phyloP scores from a whole-genome alignment of 2,113 vertebrate genomes.

The Ochotona curzoniae region DNA sequence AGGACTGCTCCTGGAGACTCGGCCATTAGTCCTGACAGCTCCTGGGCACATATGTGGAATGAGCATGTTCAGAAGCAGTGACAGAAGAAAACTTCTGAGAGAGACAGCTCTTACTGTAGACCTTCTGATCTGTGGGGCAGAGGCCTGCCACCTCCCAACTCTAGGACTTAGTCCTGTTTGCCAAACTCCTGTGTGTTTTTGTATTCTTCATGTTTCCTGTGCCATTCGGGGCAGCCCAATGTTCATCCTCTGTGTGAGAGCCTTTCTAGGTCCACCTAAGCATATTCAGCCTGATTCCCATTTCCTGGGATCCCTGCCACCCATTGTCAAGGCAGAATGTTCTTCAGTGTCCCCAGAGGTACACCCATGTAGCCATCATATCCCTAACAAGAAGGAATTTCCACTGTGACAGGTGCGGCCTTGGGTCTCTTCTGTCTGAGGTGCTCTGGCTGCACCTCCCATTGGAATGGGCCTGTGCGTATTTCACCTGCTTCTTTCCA shows the following conservation, averaged over 20 bases:
- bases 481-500: neutral
- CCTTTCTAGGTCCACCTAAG: neutral
- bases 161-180: neutral
- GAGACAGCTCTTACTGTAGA: neutral
- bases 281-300: neutral
- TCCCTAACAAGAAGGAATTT: neutral
- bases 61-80: neutral
- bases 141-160: neutral
- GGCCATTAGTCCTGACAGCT: neutral
- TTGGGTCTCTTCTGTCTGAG: neutral
- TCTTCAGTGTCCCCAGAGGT: neutral
- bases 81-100: neutral
- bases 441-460: neutral
- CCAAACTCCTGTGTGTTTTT: neutral
- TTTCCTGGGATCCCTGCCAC: neutral
- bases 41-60: no score
- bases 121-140: neutral
- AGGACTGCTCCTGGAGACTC: neutral
- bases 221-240: neutral
- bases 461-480: accelerated
- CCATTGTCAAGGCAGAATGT: neutral
- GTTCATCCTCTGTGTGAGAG: neutral
- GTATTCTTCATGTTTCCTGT: neutral
- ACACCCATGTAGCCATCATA: accelerated
- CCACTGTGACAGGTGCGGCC: no score